Evolutionary conservation across 2,797 vertebrate species (phyloP).

Genomic region (Coccyzus lansbergi): DNA sequence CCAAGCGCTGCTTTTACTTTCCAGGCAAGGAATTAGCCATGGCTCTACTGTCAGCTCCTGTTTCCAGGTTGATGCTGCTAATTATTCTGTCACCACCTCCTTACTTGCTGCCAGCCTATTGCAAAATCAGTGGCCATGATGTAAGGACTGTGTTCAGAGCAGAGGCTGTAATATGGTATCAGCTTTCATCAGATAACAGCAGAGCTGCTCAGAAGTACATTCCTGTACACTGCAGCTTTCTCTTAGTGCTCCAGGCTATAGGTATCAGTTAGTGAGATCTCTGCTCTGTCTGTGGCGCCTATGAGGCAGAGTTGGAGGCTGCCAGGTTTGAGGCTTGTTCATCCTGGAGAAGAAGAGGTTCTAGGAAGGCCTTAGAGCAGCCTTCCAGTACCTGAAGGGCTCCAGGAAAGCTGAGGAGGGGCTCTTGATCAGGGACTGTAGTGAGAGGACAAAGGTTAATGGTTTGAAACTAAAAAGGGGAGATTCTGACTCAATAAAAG

Average conservation of each 20-base stretch:
- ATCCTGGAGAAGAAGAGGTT: too few relatives aligned
- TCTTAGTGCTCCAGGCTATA: not conserved
- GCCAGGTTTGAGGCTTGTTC: not conserved
- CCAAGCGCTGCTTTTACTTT: not conserved
- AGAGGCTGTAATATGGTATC: not conserved
- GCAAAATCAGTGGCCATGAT: not conserved
- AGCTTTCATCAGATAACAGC: not conserved
- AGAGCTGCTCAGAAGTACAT: not conserved
- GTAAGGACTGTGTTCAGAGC: not conserved
- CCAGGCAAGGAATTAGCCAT: not conserved
- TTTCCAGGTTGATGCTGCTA: not conserved
- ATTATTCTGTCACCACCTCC: not conserved
- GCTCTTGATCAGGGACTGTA: too few relatives aligned
- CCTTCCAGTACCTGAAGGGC: too few relatives aligned
- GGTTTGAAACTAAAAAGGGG: too few relatives aligned
- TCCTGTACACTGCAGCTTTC: not conserved
- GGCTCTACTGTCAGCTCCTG: not conserved
- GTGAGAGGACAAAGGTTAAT: too few relatives aligned
- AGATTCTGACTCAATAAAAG: too few relatives aligned
- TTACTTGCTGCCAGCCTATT: not conserved
- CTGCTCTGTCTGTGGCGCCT: fast-evolving
- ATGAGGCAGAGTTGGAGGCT: not conserved
- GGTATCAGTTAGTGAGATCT: not conserved
- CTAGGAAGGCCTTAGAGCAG: too few relatives aligned
- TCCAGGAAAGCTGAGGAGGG: too few relatives aligned